Conservation (phyloP, 2,113 vertebrate genomes). For the Irena cyanogastra region DNA sequence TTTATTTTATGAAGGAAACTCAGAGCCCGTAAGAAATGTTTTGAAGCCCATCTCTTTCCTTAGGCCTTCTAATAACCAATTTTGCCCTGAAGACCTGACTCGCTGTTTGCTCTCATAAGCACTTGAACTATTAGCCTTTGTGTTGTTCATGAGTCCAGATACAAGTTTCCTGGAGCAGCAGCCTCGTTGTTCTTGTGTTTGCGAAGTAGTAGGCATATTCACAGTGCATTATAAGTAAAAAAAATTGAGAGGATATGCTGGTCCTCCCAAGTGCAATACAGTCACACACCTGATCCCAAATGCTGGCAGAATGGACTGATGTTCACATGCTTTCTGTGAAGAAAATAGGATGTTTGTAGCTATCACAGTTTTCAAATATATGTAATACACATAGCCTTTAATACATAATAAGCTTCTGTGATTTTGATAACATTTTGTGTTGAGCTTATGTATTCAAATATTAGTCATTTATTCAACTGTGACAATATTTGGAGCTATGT, state of each 20-base stretch:
- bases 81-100: neutral
- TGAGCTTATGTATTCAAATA: neutral
- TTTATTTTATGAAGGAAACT: neutral
- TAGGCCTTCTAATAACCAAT: neutral
- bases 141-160: neutral
- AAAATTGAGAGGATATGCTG: neutral
- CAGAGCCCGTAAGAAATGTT: neutral
- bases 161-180: neutral
- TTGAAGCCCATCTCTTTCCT: neutral
- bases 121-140: conserved; percentile 32
- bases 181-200: neutral
- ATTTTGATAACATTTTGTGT: neutral
- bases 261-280: neutral
- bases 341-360: neutral
- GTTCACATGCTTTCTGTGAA: neutral
- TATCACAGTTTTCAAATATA: neutral
- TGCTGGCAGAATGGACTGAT: neutral
- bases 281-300: neutral
- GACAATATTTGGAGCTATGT: neutral
- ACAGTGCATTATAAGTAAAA: neutral
- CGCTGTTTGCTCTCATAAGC: neutral
- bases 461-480: neutral
- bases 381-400: neutral
- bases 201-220: neutral
- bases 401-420: neutral